A percentile compares a stretch with the other conserved stretches of the same genome.
Conservation (phyloP, 2,888 invertebrate genomes). For the Cataglyphis altisquamis region DNA sequence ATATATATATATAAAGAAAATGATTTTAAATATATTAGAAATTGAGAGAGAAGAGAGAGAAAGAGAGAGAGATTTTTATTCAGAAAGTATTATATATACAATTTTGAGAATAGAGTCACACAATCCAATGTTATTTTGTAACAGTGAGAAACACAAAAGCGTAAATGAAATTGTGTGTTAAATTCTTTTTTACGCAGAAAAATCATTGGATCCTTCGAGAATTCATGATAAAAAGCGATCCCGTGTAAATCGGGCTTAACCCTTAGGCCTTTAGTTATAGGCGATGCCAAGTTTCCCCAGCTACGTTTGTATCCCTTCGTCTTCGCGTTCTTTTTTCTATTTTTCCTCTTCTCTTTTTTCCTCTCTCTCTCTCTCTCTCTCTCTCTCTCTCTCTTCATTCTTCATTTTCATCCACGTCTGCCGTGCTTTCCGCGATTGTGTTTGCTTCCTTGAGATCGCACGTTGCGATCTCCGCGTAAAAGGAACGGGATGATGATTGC, state of each 20-base stretch:
- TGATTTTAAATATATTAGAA: too few species aligned
- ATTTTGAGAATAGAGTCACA: background rate
- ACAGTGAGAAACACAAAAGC: background rate
- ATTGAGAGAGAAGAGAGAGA: too few species aligned
- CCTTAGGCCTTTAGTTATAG: background rate
- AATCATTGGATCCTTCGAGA: background rate
- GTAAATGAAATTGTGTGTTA: background rate
- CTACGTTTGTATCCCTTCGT: conserved; percentile 23
- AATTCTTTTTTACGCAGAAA: background rate
- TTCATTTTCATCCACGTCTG: conserved; percentile 31
- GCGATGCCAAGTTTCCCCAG: background rate
- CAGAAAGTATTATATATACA: background rate
- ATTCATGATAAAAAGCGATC: conserved; percentile 24
- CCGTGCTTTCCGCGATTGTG: conserved; percentile 17
- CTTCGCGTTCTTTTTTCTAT: background rate
- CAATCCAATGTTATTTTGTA: background rate
- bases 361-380: background rate
- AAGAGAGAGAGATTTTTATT: background rate
- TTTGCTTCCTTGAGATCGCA: conserved; percentile 39
- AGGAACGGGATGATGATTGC: conserved; percentile 24
- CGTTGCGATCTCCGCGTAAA: conserved; percentile 27
- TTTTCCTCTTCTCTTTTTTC: background rate
- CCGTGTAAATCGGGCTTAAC: conserved; percentile 39
- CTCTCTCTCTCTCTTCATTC: background rate
- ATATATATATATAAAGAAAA: too few species aligned